phyloP scores from a whole-genome alignment of 2,888 invertebrate genomes.

The Notodonta ziczac region DNA sequence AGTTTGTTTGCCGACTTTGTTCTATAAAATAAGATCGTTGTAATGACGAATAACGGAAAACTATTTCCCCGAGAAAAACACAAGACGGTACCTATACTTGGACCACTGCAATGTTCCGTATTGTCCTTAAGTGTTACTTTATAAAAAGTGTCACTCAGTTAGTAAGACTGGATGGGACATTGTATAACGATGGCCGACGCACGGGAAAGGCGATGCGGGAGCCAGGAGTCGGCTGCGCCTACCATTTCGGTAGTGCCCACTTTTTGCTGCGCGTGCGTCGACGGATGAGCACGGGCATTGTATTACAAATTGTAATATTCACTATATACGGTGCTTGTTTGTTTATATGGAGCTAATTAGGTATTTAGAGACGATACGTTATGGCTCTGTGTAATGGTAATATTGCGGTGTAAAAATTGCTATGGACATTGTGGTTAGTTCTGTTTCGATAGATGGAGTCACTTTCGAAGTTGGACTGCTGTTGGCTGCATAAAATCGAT shows the following conservation, averaged over 20 bases:
- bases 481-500: no score
- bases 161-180: slow-evolving; percentile 16
- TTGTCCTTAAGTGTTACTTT: slow-evolving; percentile 31
- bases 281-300: slow-evolving; percentile 52
- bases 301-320: slow-evolving; percentile 80
- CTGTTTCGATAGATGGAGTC: no score
- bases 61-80: slow-evolving; percentile 20
- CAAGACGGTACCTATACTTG: slow-evolving; percentile 10
- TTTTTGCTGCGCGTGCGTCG: slow-evolving; percentile 53
- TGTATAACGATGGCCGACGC: slow-evolving; percentile 3
- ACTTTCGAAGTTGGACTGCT: no score
- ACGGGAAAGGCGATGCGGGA: slow-evolving; percentile 35
- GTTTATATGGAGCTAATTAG: slow-evolving; percentile 44
- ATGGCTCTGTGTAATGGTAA: slow-evolving; percentile 18
- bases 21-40: no score
- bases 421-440: no score
- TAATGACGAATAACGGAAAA: not conserved
- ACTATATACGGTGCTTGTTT: slow-evolving; percentile 47
- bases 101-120: slow-evolving; percentile 35
- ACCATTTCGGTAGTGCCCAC: slow-evolving; percentile 54
- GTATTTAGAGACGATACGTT: slow-evolving; percentile 31
- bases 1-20: no score
- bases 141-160: slow-evolving; percentile 25
- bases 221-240: slow-evolving; percentile 40
- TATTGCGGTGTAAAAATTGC: not conserved